phyloP scores from a whole-genome alignment of 2,888 invertebrate genomes.

The Macrosiphum euphorbiae region DNA sequence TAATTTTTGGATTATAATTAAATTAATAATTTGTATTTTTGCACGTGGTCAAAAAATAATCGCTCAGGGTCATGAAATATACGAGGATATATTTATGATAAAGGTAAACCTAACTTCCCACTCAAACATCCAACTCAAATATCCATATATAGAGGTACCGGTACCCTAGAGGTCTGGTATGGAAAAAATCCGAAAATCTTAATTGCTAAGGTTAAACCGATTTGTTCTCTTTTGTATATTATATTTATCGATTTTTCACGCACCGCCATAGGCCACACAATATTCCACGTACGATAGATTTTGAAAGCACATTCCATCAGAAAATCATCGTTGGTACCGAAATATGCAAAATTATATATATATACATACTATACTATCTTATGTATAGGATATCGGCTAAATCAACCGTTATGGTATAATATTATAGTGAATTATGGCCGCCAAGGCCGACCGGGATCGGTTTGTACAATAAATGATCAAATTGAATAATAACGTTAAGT shows the following conservation, averaged over 20 bases:
- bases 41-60: not conserved
- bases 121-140: not conserved
- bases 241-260: not conserved
- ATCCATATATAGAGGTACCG: not conserved
- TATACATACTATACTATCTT: not conserved
- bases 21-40: not conserved
- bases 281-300: not conserved
- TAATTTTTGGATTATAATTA: not conserved
- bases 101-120: not conserved
- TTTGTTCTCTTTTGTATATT: not conserved
- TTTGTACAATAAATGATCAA: not conserved
- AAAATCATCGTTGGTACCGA: not conserved
- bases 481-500: not conserved
- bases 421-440: not conserved
- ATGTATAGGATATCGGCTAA: not conserved
- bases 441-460: not conserved
- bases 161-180: not conserved
- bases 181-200: not conserved
- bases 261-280: not conserved
- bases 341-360: not conserved
- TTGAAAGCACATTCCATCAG: not conserved
- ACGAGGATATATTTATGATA: not conserved
- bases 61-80: not conserved
- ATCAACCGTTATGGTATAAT: slow-evolving; percentile 5
- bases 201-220: not conserved